phyloP scores from a whole-genome alignment of 2,113 vertebrate species.

The Cyanoderma ruficeps region DNA sequence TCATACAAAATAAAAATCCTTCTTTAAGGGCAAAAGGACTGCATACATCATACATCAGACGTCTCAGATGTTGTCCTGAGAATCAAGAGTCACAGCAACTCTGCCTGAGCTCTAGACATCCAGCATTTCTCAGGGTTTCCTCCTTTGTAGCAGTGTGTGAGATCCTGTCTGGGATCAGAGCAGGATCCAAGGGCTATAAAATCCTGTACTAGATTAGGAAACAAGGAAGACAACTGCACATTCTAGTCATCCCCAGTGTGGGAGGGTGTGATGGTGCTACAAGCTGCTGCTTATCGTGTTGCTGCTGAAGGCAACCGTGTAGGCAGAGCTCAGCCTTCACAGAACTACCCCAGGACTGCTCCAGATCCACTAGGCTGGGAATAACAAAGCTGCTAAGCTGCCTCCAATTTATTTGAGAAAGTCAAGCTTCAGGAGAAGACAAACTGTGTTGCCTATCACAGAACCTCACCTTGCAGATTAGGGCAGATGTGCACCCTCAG shows the following conservation, averaged over 20 bases:
- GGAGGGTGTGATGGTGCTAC: constrained; percentile 17
- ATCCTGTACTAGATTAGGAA: constrained; percentile 41
- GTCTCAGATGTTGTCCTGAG: not conserved
- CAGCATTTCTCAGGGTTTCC: not conserved
- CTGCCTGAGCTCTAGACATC: not conserved
- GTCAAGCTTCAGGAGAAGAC: not conserved
- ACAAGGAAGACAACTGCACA: constrained; percentile 58
- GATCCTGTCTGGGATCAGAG: not conserved
- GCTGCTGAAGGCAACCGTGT: not conserved
- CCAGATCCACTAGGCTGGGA: not conserved
- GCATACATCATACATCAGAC: too few species aligned
- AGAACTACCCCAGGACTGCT: not conserved
- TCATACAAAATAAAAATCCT: not conserved
- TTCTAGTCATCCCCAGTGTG: constrained; percentile 37
- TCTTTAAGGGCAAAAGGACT: not conserved
- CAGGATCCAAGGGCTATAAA: constrained; percentile 17
- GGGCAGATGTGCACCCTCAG: not conserved
- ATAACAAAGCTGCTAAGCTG: not conserved
- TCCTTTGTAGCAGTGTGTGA: not conserved
- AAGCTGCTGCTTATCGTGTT: constrained; percentile 36
- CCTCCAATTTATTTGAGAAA: not conserved
- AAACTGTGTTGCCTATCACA: not conserved
- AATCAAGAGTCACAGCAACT: not conserved
- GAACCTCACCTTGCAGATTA: not conserved
- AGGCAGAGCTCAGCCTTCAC: not conserved